phyloP scores from a whole-genome alignment of 2,797 vertebrate species.

The Eulemur albifrons region DNA sequence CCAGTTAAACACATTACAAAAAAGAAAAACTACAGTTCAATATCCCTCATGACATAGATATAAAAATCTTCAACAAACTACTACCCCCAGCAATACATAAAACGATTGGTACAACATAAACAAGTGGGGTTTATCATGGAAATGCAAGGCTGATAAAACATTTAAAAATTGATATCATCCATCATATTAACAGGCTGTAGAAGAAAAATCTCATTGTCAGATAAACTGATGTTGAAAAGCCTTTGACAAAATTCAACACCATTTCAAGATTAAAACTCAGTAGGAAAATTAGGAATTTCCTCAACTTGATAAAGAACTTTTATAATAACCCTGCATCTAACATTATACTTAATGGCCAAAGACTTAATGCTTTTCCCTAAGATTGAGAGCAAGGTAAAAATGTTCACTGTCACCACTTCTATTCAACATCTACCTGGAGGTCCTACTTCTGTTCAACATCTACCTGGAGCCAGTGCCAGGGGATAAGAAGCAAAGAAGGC shows the following conservation, averaged over 20 bases:
- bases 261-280: conserved; percentile 20
- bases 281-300: background rate
- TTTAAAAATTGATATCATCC: background rate
- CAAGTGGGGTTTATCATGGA: background rate
- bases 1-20: background rate
- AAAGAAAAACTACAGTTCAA: background rate
- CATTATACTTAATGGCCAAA: background rate
- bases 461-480: background rate
- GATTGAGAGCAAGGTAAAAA: background rate
- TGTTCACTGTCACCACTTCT: background rate
- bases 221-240: background rate
- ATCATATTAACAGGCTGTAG: background rate
- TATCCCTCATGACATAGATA: background rate
- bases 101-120: background rate
- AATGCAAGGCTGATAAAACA: background rate
- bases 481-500: background rate
- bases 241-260: background rate
- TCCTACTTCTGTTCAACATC: background rate
- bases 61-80: background rate
- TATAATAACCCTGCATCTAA: background rate
- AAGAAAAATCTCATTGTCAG: background rate
- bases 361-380: background rate
- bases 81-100: background rate
- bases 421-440: background rate
- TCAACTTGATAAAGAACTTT: background rate